These are phyloP conservation scores for Gambusia yucatana DNA, from an alignment of 2,797 vertebrate species.

Conservation along the genomic window DNA sequence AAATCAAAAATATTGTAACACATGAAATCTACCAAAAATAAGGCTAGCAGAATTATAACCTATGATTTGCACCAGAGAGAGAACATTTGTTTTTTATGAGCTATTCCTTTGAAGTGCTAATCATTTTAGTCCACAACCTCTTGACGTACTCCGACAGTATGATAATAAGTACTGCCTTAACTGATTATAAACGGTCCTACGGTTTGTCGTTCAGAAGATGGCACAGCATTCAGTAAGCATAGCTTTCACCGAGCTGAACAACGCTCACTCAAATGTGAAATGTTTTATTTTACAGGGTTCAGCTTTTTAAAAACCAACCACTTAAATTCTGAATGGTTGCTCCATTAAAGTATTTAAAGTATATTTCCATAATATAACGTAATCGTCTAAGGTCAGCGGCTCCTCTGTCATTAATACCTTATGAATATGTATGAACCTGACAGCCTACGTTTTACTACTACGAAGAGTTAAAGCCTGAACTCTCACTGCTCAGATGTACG, in stretches of 20 bases:
- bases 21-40: not conserved
- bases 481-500: conserved; percentile 23
- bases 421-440: conserved; percentile 40
- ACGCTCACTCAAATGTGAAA: not conserved
- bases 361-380: not conserved
- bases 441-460: conserved; percentile 40
- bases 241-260: not conserved
- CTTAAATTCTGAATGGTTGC: conserved; percentile 7
- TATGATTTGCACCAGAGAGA: not conserved
- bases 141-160: not conserved
- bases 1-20: not conserved
- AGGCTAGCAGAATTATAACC: not conserved
- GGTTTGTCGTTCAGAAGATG: not conserved
- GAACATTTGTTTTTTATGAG: not conserved
- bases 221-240: not conserved
- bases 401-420: conserved; percentile 40
- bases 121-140: not conserved
- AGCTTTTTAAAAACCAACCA: not conserved
- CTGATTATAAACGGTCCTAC: not conserved
- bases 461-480: conserved; percentile 56
- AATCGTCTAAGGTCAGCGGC: conserved; percentile 28
- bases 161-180: not conserved
- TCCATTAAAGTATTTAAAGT: not conserved
- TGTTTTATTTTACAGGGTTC: not conserved
- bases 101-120: not conserved